These are phyloP conservation scores for Arnoldichthys spilopterus DNA, from an alignment of 2,797 vertebrate genomes.

Conservation along the genomic window DNA sequence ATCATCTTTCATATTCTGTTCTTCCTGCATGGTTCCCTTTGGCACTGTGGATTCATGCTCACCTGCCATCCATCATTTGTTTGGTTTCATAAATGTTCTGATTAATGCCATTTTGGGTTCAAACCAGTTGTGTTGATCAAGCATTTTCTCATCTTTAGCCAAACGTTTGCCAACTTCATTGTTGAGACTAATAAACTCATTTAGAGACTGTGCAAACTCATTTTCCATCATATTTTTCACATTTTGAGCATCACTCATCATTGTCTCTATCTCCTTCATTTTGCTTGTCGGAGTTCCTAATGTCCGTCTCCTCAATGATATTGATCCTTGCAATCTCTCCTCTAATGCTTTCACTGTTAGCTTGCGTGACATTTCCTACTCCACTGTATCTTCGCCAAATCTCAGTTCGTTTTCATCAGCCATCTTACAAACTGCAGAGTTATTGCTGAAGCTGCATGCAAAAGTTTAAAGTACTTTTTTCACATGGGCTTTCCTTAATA, in stretches of 20 bases:
- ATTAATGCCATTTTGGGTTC: slow-evolving; percentile 7
- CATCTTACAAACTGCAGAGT: neutral
- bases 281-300: slow-evolving; percentile 22
- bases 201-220: slow-evolving; percentile 20
- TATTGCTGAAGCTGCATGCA: slow-evolving; percentile 8
- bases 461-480: no score
- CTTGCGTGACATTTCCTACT: neutral
- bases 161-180: slow-evolving; percentile 16
- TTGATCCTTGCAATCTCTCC: slow-evolving; percentile 16
- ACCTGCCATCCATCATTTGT: slow-evolving; percentile 22
- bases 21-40: neutral
- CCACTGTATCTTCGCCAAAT: neutral
- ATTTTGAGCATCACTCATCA: neutral
- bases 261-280: slow-evolving; percentile 27
- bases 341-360: slow-evolving; percentile 17
- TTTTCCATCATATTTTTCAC: slow-evolving; percentile 21
- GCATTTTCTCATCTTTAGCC: slow-evolving; percentile 30
- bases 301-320: slow-evolving; percentile 8
- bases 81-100: neutral
- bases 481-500: no score
- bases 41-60: neutral
- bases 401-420: neutral
- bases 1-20: neutral
- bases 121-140: slow-evolving; percentile 9
- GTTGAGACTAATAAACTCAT: slow-evolving; percentile 9